These are phyloP conservation scores for Harlomillsia oculata DNA, from an alignment of 1,140 invertebrate genomes.

Conservation along the genomic window DNA sequence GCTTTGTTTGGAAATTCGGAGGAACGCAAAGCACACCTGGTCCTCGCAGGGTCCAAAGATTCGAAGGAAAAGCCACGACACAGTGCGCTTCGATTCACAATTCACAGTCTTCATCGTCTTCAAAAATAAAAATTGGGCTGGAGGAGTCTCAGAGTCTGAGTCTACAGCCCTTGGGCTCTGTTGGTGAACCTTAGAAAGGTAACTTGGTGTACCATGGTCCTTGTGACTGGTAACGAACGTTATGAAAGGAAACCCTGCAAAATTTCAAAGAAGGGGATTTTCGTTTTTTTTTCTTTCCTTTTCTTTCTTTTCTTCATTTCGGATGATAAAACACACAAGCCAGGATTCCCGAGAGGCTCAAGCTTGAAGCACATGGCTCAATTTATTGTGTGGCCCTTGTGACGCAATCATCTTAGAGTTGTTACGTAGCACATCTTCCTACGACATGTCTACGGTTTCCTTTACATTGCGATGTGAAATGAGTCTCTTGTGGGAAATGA, in stretches of 20 bases:
- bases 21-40: slow-evolving; percentile 14
- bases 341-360: no score
- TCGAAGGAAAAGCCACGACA: background rate
- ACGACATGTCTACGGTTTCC: no score
- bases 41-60: background rate
- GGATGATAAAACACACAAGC: no score
- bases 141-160: background rate
- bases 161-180: background rate
- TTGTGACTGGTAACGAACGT: background rate
- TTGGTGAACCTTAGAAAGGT: no score
- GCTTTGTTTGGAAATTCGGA: slow-evolving; percentile 13
- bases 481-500: no score
- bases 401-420: no score
- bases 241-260: slow-evolving; percentile 6
- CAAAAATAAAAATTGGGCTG: background rate
- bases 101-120: slow-evolving; percentile 6
- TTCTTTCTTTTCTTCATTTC: no score
- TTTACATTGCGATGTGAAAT: no score
- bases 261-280: slow-evolving; percentile 10
- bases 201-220: background rate
- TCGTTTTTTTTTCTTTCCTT: slow-evolving; percentile 11
- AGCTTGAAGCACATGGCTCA: no score
- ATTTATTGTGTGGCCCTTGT: no score
- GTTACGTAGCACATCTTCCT: no score
- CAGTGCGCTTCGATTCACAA: slow-evolving; percentile 10